Evolutionary conservation across 2,113 vertebrate species (phyloP).

Genomic region (Andinoacara biseriatus): DNA sequence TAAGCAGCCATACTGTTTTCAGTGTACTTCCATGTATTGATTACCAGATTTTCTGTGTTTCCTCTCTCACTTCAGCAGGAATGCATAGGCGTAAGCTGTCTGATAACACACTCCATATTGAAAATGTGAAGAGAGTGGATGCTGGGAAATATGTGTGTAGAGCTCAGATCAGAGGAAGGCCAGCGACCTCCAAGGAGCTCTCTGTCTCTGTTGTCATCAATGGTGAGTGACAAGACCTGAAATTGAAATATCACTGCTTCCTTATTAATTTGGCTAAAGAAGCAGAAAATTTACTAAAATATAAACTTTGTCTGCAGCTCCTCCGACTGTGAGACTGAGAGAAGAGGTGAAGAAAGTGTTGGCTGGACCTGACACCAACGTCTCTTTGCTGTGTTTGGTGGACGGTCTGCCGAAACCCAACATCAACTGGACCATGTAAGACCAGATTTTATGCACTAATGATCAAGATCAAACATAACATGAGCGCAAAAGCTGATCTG

Average conservation of each 20-base stretch:
- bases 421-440: constrained; percentile 79
- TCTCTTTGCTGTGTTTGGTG: constrained; percentile 75
- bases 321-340: constrained; percentile 59
- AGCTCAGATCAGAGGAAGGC: constrained; percentile 68
- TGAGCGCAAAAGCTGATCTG: neutral
- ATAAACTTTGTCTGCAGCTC: constrained; percentile 52
- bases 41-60: neutral
- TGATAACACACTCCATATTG: constrained; percentile 65
- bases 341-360: constrained; percentile 59
- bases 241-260: neutral
- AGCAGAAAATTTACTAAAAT: neutral
- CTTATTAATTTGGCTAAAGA: neutral
- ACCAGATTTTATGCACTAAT: neutral
- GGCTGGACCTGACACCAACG: constrained; percentile 71
- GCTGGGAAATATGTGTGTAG: constrained; percentile 72
- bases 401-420: constrained; percentile 71
- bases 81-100: neutral
- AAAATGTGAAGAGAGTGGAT: constrained; percentile 62
- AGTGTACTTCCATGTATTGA: too few species aligned
- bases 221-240: constrained; percentile 50
- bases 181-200: neutral
- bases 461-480: neutral
- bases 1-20: too few species aligned
- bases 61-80: constrained; percentile 1
- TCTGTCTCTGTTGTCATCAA: constrained; percentile 76